Evolutionary conservation across 2,113 vertebrate species (phyloP).

Genomic region (Bagarius yarrelli): DNA sequence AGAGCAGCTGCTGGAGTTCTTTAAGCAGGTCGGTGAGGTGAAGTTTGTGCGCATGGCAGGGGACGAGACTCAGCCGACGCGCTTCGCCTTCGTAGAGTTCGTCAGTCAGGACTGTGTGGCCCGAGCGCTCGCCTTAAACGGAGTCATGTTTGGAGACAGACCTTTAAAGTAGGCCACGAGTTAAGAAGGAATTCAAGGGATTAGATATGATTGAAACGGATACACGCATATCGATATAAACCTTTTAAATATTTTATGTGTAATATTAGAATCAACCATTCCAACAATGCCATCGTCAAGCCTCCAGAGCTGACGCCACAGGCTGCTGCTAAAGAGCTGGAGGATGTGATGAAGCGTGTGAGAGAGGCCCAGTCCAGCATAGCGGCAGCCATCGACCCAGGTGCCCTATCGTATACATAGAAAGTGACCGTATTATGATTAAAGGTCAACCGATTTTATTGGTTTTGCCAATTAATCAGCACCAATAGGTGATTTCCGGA

Average conservation of each 20-base stretch:
- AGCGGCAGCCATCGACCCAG: conserved; percentile 93
- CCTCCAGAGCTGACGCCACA: conserved; percentile 96
- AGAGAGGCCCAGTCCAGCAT: conserved; percentile 93
- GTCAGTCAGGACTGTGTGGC: conserved; percentile 90
- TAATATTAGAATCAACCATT: conserved; percentile 91
- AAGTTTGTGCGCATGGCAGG: conserved; percentile 98
- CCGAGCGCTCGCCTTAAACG: conserved; percentile 92
- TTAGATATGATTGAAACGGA: not conserved
- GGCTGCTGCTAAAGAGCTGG: conserved; percentile 93
- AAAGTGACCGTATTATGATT: not conserved
- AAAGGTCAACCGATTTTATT: too few relatives aligned
- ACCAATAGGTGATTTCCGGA: too few relatives aligned
- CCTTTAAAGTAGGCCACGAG: conserved; percentile 84
- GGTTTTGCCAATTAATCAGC: too few relatives aligned
- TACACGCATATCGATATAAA: not conserved
- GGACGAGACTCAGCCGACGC: conserved; percentile 92
- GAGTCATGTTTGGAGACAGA: conserved; percentile 96
- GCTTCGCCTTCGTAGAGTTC: conserved; percentile 96
- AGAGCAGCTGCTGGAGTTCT: conserved; percentile 92
- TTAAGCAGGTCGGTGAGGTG: conserved; percentile 94
- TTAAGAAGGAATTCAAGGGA: too few relatives aligned
- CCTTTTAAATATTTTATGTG: not conserved
- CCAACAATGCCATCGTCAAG: conserved; percentile 98
- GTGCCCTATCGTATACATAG: conserved; percentile 58
- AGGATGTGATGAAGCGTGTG: conserved; percentile 95